Conservation (phyloP, 2,888 invertebrate genomes). For the Calliphora vomitoria region DNA sequence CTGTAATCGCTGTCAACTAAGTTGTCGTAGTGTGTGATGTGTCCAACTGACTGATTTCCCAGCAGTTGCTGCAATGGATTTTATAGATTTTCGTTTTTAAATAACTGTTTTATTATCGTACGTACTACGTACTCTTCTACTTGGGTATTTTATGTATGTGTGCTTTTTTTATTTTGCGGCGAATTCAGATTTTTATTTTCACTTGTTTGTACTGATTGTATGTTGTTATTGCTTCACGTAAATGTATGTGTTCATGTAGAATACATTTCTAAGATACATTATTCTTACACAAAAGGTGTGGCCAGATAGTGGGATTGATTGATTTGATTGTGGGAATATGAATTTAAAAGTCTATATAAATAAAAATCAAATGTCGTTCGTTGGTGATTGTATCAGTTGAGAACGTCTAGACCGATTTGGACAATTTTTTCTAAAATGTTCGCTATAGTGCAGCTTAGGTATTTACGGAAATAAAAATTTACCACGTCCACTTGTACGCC, state of each 20-base stretch:
- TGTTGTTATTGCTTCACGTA: not conserved
- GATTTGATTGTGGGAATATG: too few relatives aligned
- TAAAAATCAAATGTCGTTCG: too few relatives aligned
- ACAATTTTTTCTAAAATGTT: too few relatives aligned
- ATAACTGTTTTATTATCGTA: conserved; percentile 3
- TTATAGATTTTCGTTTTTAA: conserved; percentile 63
- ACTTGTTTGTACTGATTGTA: not conserved
- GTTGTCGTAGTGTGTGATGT: not conserved
- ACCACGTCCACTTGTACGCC: too few relatives aligned
- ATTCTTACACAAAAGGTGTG: not conserved
- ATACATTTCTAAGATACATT: conserved; percentile 31
- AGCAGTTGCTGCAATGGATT: conserved; percentile 55
- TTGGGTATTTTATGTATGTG: not conserved
- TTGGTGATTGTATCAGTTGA: too few relatives aligned
- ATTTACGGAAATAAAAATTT: too few relatives aligned
- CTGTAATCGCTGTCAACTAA: not conserved
- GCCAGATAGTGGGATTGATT: not conserved
- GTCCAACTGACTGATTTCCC: conserved; percentile 63
- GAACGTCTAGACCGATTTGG: too few relatives aligned
- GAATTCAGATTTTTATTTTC: conserved; percentile 41
- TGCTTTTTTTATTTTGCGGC: conserved; percentile 39
- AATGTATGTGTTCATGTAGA: not conserved
- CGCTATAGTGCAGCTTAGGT: too few relatives aligned
- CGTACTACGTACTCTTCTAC: conserved; percentile 30
- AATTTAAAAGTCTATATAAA: too few relatives aligned